These are phyloP conservation scores for Sturmia bella DNA, from an alignment of 2,888 invertebrate species.

Conservation along the genomic window DNA sequence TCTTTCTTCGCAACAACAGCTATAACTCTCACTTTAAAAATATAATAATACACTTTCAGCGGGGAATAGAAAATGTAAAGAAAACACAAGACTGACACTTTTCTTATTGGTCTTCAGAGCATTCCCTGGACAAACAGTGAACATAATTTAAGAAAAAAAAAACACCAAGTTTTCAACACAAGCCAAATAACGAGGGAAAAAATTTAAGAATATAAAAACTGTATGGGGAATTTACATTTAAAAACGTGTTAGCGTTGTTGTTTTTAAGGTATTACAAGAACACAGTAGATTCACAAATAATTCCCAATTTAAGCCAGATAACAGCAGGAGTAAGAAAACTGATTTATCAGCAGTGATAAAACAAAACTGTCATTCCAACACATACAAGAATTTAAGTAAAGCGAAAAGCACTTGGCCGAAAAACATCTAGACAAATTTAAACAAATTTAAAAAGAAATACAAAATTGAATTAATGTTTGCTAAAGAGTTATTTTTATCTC, in stretches of 20 bases:
- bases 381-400: not conserved
- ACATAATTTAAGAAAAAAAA: slow-evolving; percentile 48
- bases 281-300: slow-evolving; percentile 57
- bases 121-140: slow-evolving; percentile 47
- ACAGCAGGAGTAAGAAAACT: slow-evolving; percentile 46
- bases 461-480: slow-evolving; percentile 67
- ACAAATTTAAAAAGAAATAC: slow-evolving; percentile 29
- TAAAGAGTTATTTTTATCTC: slow-evolving; percentile 65
- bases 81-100: slow-evolving; percentile 42
- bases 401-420: slow-evolving; percentile 8
- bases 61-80: slow-evolving; percentile 24
- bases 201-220: not conserved
- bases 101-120: slow-evolving; percentile 56
- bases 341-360: slow-evolving; percentile 38
- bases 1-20: not conserved
- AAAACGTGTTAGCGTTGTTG: slow-evolving; percentile 32
- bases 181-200: slow-evolving; percentile 5
- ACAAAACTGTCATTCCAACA: slow-evolving; percentile 6
- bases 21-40: slow-evolving; percentile 34
- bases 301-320: slow-evolving; percentile 53
- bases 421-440: not conserved
- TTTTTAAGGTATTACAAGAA: slow-evolving; percentile 27
- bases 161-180: slow-evolving; percentile 16
- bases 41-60: slow-evolving; percentile 49
- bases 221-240: slow-evolving; percentile 41